A percentile compares a stretch with the other conserved stretches of the same genome.
These are phyloP conservation scores for Ecliptopera silaceata DNA, from an alignment of 2,888 invertebrate genomes.

Conservation along the genomic window DNA sequence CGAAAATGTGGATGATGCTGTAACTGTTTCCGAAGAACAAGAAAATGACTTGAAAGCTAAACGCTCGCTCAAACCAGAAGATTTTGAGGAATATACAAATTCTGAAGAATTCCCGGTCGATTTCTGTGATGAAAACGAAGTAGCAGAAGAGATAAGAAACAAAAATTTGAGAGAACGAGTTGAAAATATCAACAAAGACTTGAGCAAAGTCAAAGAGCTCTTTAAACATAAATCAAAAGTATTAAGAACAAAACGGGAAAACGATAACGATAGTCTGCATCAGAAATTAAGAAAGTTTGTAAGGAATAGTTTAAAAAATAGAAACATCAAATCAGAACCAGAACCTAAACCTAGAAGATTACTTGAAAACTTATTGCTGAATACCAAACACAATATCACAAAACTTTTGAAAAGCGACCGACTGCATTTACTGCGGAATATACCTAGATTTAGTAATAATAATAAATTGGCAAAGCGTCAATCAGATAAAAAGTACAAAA, in stretches of 20 bases:
- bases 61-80: conserved; percentile 45
- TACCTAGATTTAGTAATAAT: conserved; percentile 34
- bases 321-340: conserved; percentile 29
- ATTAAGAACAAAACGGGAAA: conserved; percentile 50
- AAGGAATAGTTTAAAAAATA: conserved; percentile 32
- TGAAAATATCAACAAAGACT: conserved; percentile 51
- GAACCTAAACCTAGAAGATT: conserved; percentile 43
- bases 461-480: conserved; percentile 18
- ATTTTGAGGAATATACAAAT: conserved; percentile 39
- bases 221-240: conserved; percentile 37
- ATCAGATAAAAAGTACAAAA: conserved; percentile 6
- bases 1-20: conserved; percentile 18
- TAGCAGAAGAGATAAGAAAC: conserved; percentile 31
- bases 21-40: conserved; percentile 39
- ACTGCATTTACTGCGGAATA: conserved; percentile 8
- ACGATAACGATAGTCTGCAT: conserved; percentile 31
- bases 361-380: conserved; percentile 42
- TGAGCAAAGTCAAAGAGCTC: conserved; percentile 47
- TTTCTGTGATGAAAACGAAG: conserved; percentile 38
- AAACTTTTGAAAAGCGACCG: conserved; percentile 33
- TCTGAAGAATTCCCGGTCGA: conserved; percentile 39
- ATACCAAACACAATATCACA: conserved; percentile 33
- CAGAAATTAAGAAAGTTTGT: conserved; percentile 36
- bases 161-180: conserved; percentile 47
- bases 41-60: conserved; percentile 43